Conservation (phyloP, 2,113 vertebrate species). For the Oryzias curvinotus region DNA sequence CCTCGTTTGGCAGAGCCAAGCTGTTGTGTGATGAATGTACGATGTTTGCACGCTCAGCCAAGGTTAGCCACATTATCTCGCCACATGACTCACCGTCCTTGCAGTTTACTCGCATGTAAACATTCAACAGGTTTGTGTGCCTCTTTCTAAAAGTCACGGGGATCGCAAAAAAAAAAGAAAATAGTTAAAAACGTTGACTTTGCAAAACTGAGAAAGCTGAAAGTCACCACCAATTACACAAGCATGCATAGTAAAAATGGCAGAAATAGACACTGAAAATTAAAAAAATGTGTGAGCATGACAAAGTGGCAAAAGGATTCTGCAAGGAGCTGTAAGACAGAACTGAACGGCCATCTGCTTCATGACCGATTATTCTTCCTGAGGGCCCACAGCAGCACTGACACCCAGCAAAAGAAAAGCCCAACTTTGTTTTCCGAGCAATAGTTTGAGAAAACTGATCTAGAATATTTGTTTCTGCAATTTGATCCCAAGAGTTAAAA, state of each 20-base stretch:
- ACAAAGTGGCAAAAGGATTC: conserved; percentile 19
- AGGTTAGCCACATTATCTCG: conserved; percentile 1
- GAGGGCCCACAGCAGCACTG: conserved; percentile 38
- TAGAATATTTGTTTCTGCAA: neutral
- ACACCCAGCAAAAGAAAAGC: conserved; percentile 10
- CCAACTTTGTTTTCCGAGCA: conserved; percentile 14
- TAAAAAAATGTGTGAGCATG: conserved; percentile 7
- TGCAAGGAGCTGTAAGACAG: conserved; percentile 47
- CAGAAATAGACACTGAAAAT: conserved; percentile 11
- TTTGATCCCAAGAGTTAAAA: too few species aligned
- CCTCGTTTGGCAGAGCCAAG: conserved; percentile 39
- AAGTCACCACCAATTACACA: neutral
- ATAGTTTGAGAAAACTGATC: conserved; percentile 5
- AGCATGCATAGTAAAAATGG: neutral
- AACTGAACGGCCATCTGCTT: conserved; percentile 55
- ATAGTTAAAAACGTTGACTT: neutral
- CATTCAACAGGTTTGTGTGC: neutral
- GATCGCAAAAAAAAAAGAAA: too few species aligned
- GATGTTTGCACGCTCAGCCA: conserved; percentile 2
- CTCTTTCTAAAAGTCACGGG: neutral
- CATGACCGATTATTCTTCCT: conserved; percentile 29
- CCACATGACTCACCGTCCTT: conserved; percentile 3
- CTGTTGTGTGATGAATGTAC: conserved; percentile 14
- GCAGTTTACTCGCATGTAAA: neutral
- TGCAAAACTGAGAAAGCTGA: neutral